These are phyloP conservation scores for Apostichopus japonicus DNA, from an alignment of 35 echinoderm and acorn worm genomes.

Conservation along the genomic window DNA sequence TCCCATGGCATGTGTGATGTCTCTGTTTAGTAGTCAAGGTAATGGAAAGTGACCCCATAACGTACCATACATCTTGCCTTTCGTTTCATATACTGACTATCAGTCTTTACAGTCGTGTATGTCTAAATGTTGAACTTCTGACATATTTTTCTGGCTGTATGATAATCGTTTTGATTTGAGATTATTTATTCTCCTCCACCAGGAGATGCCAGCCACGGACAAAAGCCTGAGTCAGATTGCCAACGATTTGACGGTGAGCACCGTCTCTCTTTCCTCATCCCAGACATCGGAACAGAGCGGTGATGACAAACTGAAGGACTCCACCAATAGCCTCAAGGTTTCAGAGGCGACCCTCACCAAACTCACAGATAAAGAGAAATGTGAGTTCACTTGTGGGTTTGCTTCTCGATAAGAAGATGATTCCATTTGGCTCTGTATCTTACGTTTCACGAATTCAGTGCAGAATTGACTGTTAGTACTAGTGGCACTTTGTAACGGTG, in stretches of 20 bases:
- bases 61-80: too few species aligned
- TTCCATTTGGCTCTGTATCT: background rate
- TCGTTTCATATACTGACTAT: too few species aligned
- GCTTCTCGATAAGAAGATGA: background rate
- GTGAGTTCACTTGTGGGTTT: background rate
- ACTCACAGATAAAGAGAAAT: conserved; percentile 56
- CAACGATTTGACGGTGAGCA: conserved; percentile 85
- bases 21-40: too few species aligned
- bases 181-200: background rate
- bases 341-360: conserved; percentile 30
- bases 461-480: too few species aligned
- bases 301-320: conserved; percentile 44
- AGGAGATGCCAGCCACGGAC: conserved; percentile 52
- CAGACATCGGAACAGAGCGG: conserved; percentile 78
- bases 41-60: too few species aligned
- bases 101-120: too few species aligned
- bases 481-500: too few species aligned
- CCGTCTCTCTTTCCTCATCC: conserved; percentile 82
- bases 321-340: conserved; percentile 18
- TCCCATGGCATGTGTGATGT: too few species aligned
- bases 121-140: too few species aligned
- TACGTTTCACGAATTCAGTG: too few species aligned
- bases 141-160: too few species aligned
- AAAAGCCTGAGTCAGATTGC: conserved; percentile 92
- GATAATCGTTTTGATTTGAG: background rate